Evolutionary conservation across 2,113 vertebrate species (phyloP).

Genomic region (Cyanistes caeruleus): DNA sequence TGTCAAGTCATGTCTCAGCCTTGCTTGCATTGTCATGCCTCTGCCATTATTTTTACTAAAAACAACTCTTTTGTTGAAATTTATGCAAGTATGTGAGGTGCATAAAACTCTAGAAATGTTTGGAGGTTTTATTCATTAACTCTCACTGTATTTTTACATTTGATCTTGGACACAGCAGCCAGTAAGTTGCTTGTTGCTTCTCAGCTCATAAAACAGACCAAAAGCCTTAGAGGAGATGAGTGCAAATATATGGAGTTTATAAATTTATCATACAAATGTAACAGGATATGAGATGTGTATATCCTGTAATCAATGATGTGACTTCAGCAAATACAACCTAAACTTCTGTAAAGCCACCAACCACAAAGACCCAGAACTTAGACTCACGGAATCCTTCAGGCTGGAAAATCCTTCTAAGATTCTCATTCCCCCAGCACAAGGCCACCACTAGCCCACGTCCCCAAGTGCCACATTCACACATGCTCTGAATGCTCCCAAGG

Average conservation of each 20-base stretch:
- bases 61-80: background rate
- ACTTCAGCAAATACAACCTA: background rate
- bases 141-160: background rate
- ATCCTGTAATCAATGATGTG: background rate
- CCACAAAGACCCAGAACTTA: accelerated
- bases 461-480: background rate
- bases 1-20: background rate
- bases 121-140: background rate
- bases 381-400: background rate
- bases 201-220: background rate
- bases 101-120: background rate
- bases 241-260: background rate
- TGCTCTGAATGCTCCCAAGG: background rate
- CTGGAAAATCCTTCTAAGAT: background rate
- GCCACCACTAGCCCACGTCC: background rate
- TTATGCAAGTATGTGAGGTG: background rate
- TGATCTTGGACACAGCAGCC: background rate
- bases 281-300: background rate
- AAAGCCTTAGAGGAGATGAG: background rate
- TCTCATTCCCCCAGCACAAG: background rate
- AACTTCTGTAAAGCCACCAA: background rate
- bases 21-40: background rate
- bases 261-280: background rate
- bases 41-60: background rate
- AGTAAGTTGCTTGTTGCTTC: background rate